These are phyloP conservation scores for Hemicordylus capensis DNA, from an alignment of 2,113 vertebrate species.

Conservation along the genomic window DNA sequence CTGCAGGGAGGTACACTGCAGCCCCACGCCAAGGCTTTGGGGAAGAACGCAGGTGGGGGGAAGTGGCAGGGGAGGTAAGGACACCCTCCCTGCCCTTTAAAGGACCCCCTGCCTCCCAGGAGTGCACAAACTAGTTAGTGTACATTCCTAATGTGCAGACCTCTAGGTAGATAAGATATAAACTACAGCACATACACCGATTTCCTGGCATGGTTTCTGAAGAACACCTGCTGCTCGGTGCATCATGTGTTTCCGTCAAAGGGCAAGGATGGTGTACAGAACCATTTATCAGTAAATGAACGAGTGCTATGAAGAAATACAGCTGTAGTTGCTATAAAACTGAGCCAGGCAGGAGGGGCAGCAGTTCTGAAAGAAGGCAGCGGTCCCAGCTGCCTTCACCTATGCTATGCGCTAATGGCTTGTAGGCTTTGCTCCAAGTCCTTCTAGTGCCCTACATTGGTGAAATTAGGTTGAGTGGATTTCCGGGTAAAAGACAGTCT, in stretches of 20 bases:
- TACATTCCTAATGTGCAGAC: not conserved
- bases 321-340: conserved; percentile 43
- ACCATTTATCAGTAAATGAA: conserved; percentile 54
- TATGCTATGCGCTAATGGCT: conserved; percentile 67
- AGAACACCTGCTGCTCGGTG: conserved; percentile 33
- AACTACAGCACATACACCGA: not conserved
- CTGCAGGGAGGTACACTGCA: too few species aligned
- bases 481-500: conserved; percentile 80
- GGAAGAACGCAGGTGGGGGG: too few species aligned
- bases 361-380: conserved; percentile 57
- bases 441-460: conserved; percentile 77
- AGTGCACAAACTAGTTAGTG: too few species aligned
- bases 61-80: too few species aligned
- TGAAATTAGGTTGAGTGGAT: conserved; percentile 85
- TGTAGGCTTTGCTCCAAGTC: conserved; percentile 76
- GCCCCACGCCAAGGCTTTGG: too few species aligned
- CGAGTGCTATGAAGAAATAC: conserved; percentile 61
- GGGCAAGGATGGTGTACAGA: conserved; percentile 33
- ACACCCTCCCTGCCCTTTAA: too few species aligned
- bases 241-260: conserved; percentile 66
- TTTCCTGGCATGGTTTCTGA: conserved; percentile 11
- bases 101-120: too few species aligned
- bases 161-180: not conserved
- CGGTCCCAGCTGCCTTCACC: conserved; percentile 72
- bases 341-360: conserved; percentile 48